phyloP scores from a whole-genome alignment of 2,888 invertebrate genomes.

The Drosophila nigricruria region DNA sequence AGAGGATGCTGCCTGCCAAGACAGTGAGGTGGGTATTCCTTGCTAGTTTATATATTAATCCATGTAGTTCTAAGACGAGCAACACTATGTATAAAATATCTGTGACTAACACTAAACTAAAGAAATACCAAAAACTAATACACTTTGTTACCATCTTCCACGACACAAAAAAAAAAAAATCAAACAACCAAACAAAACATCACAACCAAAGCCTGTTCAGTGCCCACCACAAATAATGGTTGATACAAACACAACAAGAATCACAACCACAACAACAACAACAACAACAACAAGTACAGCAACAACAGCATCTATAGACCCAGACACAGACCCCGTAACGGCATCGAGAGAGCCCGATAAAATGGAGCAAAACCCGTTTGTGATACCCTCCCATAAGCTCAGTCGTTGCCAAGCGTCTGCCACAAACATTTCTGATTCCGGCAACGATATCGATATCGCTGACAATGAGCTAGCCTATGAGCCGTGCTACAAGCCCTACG shows the following conservation, averaged over 20 bases:
- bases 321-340: constrained; percentile 37
- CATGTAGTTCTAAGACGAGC: background rate
- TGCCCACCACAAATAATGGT: constrained; percentile 58
- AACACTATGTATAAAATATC: constrained; percentile 24
- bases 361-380: constrained; percentile 73
- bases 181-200: constrained; percentile 40
- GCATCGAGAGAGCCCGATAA: constrained; percentile 51
- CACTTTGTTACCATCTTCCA: constrained; percentile 79
- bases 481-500: constrained; percentile 82
- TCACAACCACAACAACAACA: constrained; percentile 31
- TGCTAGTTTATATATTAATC: background rate
- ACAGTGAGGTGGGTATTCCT: constrained; percentile 83
- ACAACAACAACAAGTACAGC: constrained; percentile 17
- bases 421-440: constrained; percentile 60
- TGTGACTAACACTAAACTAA: constrained; percentile 76
- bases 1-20: constrained; percentile 80
- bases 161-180: constrained; percentile 46
- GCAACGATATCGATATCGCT: constrained; percentile 48
- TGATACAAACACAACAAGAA: constrained; percentile 45
- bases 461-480: constrained; percentile 69
- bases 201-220: constrained; percentile 58
- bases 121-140: constrained; percentile 61
- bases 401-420: constrained; percentile 58
- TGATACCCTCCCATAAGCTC: constrained; percentile 74
- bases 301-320: constrained; percentile 33